These are phyloP conservation scores for Megamerina dolium DNA, from an alignment of 2,888 invertebrate species.

Conservation along the genomic window DNA sequence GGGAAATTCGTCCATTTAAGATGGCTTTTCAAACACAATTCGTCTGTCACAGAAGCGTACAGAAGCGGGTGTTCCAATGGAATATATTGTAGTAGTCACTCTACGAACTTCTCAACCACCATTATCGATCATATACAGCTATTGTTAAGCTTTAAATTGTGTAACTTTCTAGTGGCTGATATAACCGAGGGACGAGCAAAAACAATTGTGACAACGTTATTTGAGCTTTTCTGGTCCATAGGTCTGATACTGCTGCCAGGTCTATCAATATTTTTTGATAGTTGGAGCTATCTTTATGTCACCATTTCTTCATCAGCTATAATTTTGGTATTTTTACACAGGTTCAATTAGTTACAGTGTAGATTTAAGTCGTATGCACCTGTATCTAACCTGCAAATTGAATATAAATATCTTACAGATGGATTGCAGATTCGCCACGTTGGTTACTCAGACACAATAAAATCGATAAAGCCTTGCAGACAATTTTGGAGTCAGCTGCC, in stretches of 20 bases:
- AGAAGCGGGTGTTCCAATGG: too few relatives aligned
- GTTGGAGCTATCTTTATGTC: slow-evolving; percentile 49
- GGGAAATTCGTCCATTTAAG: too few relatives aligned
- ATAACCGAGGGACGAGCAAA: slow-evolving; percentile 45
- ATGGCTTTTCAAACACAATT: too few relatives aligned
- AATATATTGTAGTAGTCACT: too few relatives aligned
- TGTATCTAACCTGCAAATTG: background rate
- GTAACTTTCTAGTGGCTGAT: slow-evolving; percentile 39
- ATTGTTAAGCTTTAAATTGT: too few relatives aligned
- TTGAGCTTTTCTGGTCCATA: slow-evolving; percentile 50
- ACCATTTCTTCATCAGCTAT: slow-evolving; percentile 47
- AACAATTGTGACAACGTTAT: slow-evolving; percentile 42
- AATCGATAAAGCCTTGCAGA: slow-evolving; percentile 37
- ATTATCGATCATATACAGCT: too few relatives aligned
- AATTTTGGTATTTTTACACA: slow-evolving; percentile 43
- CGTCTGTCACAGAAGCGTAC: too few relatives aligned
- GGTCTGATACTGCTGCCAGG: slow-evolving; percentile 48
- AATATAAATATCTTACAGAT: slow-evolving; percentile 24
- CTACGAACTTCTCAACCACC: too few relatives aligned
- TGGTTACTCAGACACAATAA: slow-evolving; percentile 45
- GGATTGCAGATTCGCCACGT: slow-evolving; percentile 49
- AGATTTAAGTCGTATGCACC: background rate
- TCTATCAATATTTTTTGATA: slow-evolving; percentile 45
- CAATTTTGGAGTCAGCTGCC: slow-evolving; percentile 43
- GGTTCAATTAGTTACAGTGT: too few relatives aligned